Percentiles rank a stretch among this genome's conserved stretches.
phyloP scores from a whole-genome alignment of 2,888 invertebrate species.

The Dione vanillae region DNA sequence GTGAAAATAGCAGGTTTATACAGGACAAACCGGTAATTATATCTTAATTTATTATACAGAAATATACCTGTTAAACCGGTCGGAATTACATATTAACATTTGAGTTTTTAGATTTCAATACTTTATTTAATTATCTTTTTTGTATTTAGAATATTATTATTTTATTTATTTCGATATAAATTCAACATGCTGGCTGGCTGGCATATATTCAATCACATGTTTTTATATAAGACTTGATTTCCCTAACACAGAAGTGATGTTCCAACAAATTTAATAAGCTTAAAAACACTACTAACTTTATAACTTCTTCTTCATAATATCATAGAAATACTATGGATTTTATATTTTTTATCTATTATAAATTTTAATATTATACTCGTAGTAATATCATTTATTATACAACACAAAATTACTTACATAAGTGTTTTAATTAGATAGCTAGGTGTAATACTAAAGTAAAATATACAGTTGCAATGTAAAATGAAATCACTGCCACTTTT shows the following conservation, averaged over 20 bases:
- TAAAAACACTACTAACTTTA: neutral
- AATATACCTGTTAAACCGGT: neutral
- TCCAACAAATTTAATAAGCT: neutral
- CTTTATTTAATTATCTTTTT: too few species aligned
- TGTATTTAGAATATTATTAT: too few species aligned
- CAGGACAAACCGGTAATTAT: neutral
- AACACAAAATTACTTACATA: conserved; percentile 9
- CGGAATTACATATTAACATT: neutral
- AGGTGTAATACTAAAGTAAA: conserved; percentile 2
- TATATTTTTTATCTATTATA: neutral
- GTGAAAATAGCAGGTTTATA: too few species aligned
- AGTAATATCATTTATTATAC: neutral
- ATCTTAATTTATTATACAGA: too few species aligned
- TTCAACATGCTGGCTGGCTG: too few species aligned
- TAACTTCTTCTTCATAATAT: neutral
- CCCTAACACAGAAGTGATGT: too few species aligned
- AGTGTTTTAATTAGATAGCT: conserved; percentile 17
- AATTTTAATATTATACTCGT: neutral
- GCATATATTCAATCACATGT: too few species aligned
- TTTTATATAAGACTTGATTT: too few species aligned
- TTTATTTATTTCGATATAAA: too few species aligned
- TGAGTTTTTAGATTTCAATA: too few species aligned
- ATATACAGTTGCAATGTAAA: neutral
- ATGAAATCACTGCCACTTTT: neutral
- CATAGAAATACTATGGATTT: neutral